phyloP scores from a whole-genome alignment of 1,140 invertebrate genomes.

The Zaprionus lachaisei region DNA sequence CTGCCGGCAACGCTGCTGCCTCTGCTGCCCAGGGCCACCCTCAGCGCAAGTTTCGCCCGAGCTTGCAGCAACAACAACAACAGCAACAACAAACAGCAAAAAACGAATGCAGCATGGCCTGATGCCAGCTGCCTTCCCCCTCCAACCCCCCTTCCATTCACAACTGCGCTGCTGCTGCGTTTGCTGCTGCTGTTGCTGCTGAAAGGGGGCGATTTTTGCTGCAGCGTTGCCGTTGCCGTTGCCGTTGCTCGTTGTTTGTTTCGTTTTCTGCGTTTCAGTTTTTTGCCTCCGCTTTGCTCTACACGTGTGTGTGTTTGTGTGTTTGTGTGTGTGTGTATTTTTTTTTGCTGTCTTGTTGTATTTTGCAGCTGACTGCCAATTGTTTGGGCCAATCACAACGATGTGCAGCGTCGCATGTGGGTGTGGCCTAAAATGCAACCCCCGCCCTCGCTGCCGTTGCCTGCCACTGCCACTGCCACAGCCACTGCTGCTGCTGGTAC shows the following conservation, averaged over 20 bases:
- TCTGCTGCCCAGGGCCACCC: slow-evolving; percentile 48
- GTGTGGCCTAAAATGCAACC: slow-evolving; percentile 84
- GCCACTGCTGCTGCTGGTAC: slow-evolving; percentile 33
- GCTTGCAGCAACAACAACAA: slow-evolving; percentile 35
- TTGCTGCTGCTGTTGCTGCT: slow-evolving; percentile 46
- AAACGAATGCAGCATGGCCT: slow-evolving; percentile 41
- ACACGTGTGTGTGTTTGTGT: slow-evolving; percentile 25
- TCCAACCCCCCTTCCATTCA: neutral
- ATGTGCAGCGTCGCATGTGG: slow-evolving; percentile 83
- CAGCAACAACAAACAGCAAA: slow-evolving; percentile 9
- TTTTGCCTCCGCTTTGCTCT: slow-evolving; percentile 51
- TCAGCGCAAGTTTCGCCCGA: slow-evolving; percentile 48
- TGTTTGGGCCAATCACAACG: slow-evolving; percentile 83
- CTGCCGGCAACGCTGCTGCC: neutral
- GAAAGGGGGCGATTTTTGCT: slow-evolving; percentile 72
- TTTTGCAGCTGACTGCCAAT: slow-evolving; percentile 80
- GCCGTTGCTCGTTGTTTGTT: slow-evolving; percentile 46
- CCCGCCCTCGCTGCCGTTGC: slow-evolving; percentile 52
- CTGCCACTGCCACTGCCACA: slow-evolving; percentile 18
- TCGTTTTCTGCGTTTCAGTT: slow-evolving; percentile 67
- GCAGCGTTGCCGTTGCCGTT: slow-evolving; percentile 14
- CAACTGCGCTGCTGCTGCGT: slow-evolving; percentile 50
- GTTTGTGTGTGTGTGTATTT: slow-evolving; percentile 32
- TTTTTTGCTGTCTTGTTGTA: slow-evolving; percentile 61
- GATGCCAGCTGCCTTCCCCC: slow-evolving; percentile 10